These are phyloP conservation scores for Eucidaris tribuloides DNA, from an alignment of 35 echinoderm and acorn worm species.

Conservation along the genomic window DNA sequence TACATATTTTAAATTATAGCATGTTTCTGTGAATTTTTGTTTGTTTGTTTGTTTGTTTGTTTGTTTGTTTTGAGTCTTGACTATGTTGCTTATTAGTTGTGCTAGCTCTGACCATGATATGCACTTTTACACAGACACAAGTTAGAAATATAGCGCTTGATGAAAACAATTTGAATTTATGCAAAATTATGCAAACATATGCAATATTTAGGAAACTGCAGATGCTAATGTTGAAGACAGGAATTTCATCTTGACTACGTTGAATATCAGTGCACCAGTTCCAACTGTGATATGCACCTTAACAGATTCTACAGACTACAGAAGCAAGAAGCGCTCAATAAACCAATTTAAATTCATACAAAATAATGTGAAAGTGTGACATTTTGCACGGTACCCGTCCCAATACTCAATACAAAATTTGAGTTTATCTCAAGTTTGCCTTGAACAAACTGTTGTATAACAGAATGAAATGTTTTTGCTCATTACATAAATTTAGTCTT, in stretches of 20 bases:
- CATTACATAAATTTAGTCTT: no score
- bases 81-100: constrained; percentile 93
- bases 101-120: constrained; percentile 97
- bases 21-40: no score
- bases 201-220: not conserved
- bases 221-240: no score
- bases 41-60: no score
- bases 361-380: not conserved
- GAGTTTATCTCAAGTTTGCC: no score
- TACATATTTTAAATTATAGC: no score
- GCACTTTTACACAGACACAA: constrained; percentile 79
- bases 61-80: no score
- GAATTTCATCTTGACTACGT: constrained; percentile 82
- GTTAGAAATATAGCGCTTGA: not conserved
- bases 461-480: no score
- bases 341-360: no score
- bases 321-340: not conserved
- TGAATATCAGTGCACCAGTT: constrained; percentile 94
- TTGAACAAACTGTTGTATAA: no score
- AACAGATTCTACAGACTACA: constrained; percentile 60
- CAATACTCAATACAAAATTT: no score
- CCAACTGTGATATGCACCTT: constrained; percentile 98
- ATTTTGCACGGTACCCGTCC: not conserved
- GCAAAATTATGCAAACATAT: not conserved
- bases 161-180: no score